Percentiles rank a stretch among this genome's conserved stretches.
Evolutionary conservation across 2,113 vertebrate genomes (phyloP).

Genomic region (Sigmodon hispidus): DNA sequence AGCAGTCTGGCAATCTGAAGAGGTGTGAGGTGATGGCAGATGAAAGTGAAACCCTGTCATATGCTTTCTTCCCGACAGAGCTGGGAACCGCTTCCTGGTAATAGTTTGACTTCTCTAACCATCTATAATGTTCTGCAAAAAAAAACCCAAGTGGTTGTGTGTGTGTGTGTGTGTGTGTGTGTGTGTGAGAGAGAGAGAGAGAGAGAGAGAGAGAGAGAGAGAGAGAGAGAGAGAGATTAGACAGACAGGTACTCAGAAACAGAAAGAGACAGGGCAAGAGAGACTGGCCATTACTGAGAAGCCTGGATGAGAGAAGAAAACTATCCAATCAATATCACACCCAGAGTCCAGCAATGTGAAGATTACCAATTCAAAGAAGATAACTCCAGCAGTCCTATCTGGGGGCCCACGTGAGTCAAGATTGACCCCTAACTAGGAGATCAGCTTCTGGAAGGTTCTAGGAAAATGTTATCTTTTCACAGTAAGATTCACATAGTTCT

Average conservation of each 20-base stretch:
- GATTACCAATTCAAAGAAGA: background rate
- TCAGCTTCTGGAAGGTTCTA: background rate
- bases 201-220: background rate
- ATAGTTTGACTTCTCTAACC: background rate
- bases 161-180: background rate
- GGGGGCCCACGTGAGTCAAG: background rate
- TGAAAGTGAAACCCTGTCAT: background rate
- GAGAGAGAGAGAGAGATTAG: background rate
- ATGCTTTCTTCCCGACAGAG: background rate
- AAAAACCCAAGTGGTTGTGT: background rate
- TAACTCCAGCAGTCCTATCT: background rate
- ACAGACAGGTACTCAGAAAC: background rate
- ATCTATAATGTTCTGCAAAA: slow-evolving; percentile 2
- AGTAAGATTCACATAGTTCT: background rate
- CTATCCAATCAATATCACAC: background rate
- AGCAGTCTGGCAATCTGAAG: background rate
- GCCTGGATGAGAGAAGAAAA: background rate
- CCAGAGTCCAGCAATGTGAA: background rate
- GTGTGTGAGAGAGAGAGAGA: background rate
- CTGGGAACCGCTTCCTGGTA: background rate
- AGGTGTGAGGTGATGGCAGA: background rate
- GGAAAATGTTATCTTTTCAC: background rate
- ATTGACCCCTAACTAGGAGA: background rate
- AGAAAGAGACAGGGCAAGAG: background rate
- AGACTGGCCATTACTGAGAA: slow-evolving; percentile 1